These are phyloP conservation scores for Arenicola marina DNA, from an alignment of 2,888 invertebrate genomes.

Conservation along the genomic window DNA sequence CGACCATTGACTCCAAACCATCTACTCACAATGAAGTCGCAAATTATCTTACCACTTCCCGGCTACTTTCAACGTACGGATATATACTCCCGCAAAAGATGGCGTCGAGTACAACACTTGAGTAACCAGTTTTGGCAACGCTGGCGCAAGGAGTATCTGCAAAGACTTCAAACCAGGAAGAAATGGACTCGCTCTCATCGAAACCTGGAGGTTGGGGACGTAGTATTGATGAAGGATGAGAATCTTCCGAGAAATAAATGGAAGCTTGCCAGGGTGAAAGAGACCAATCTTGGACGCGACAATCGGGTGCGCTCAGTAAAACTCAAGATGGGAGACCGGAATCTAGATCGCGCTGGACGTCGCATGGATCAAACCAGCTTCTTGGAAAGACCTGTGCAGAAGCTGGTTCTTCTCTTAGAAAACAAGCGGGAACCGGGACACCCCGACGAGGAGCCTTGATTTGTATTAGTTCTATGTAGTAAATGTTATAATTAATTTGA, in stretches of 20 bases:
- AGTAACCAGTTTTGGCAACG: background rate
- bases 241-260: background rate
- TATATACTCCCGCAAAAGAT: background rate
- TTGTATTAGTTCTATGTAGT: too few relatives aligned
- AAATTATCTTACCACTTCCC: background rate
- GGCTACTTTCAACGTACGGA: background rate
- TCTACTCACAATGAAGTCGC: background rate
- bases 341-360: background rate
- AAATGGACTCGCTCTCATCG: background rate
- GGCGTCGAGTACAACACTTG: conserved; percentile 3
- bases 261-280: background rate
- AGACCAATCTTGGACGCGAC: background rate
- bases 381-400: background rate
- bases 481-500: too few relatives aligned
- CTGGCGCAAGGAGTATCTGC: conserved; percentile 15
- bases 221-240: background rate
- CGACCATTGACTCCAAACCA: background rate
- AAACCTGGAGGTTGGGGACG: background rate
- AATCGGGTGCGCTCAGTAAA: background rate
- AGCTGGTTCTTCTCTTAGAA: background rate
- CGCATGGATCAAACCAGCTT: background rate
- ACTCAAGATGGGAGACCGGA: background rate
- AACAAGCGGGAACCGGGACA: background rate
- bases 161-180: background rate
- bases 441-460: background rate